These are phyloP conservation scores for Synanthedon formicaeformis DNA, from an alignment of 2,888 invertebrate species.

Conservation along the genomic window DNA sequence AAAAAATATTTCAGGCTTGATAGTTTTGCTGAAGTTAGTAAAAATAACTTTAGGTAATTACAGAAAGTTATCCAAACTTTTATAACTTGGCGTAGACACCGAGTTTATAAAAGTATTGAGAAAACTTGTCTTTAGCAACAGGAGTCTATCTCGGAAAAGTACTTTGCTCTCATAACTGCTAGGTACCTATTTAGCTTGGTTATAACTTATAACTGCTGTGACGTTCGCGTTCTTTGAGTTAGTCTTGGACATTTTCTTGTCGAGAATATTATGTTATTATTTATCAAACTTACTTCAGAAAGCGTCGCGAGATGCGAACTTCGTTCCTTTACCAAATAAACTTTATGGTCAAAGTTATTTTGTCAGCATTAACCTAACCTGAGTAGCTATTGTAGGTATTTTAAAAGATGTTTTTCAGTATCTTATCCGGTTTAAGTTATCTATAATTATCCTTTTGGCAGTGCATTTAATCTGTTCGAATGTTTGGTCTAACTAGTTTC, in stretches of 20 bases:
- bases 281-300: slow-evolving; percentile 4
- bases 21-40: slow-evolving; percentile 2
- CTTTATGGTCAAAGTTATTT: slow-evolving; percentile 6
- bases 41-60: slow-evolving; percentile 12
- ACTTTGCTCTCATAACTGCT: slow-evolving; percentile 1
- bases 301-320: slow-evolving; percentile 4
- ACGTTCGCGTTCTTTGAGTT: slow-evolving; percentile 1
- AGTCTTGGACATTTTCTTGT: slow-evolving; percentile 4
- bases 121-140: slow-evolving; percentile 7
- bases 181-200: background rate
- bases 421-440: too few species aligned
- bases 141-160: slow-evolving; percentile 1
- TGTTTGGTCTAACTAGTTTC: too few species aligned
- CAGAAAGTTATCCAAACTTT: slow-evolving; percentile 10
- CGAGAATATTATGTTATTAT: slow-evolving; percentile 3
- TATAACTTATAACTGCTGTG: slow-evolving; percentile 1
- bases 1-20: background rate
- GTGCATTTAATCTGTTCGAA: too few species aligned
- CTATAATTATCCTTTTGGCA: too few species aligned
- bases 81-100: slow-evolving; percentile 9
- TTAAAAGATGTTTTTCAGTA: too few species aligned
- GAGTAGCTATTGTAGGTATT: too few species aligned
- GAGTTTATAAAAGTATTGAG: slow-evolving; percentile 14
- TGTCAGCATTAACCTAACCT: background rate
- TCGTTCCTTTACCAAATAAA: slow-evolving; percentile 4